Evolutionary conservation across 2,797 vertebrate species (phyloP).

Genomic region (Oceanodroma leucorhoa): DNA sequence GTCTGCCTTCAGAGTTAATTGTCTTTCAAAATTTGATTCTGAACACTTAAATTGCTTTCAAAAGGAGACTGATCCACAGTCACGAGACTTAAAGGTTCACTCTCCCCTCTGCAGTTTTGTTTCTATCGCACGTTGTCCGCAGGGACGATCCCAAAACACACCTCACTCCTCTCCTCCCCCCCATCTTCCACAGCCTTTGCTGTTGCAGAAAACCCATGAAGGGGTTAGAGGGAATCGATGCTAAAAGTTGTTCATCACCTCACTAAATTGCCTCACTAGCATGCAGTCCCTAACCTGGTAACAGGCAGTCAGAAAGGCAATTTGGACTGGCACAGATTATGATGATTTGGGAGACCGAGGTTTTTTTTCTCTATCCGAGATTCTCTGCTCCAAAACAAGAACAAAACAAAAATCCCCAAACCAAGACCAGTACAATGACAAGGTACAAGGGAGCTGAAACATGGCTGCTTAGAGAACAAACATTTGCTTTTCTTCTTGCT

Average conservation of each 20-base stretch:
- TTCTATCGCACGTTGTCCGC: fast-evolving
- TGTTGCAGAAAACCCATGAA: background rate
- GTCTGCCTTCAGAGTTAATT: background rate
- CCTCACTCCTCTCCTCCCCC: background rate
- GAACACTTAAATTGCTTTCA: background rate
- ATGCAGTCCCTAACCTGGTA: fast-evolving
- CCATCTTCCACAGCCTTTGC: background rate
- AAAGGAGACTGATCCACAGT: background rate
- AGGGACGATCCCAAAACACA: fast-evolving
- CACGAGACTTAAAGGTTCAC: background rate
- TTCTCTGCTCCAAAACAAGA: background rate
- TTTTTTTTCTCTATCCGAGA: background rate
- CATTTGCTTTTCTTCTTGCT: background rate
- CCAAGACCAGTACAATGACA: fast-evolving
- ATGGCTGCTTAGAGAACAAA: fast-evolving
- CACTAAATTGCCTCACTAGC: background rate
- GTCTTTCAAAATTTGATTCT: background rate
- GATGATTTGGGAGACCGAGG: fast-evolving
- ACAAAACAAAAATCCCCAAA: background rate
- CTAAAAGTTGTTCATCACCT: background rate
- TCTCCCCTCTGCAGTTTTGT: background rate
- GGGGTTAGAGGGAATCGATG: background rate
- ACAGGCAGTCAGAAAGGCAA: background rate
- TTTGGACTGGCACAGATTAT: fast-evolving
- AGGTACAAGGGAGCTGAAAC: background rate